These are phyloP conservation scores for Meloidogyne chitwoodi DNA, from an alignment of 1,140 invertebrate species.

Conservation along the genomic window DNA sequence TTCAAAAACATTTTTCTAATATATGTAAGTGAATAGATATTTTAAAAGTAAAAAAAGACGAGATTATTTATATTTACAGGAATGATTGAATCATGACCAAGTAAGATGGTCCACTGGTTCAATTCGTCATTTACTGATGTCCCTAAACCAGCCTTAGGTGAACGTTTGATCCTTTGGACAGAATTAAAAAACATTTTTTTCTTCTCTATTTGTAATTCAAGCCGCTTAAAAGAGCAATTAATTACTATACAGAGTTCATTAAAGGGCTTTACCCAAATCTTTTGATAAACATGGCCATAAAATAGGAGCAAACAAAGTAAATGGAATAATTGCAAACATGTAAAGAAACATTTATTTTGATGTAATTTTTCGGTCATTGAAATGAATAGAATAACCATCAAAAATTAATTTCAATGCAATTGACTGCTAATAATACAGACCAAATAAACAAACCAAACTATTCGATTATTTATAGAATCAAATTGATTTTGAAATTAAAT, in stretches of 20 bases:
- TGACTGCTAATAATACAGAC: not conserved
- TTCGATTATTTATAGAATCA: not conserved
- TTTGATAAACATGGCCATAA: slow-evolving; percentile 10
- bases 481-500: not conserved
- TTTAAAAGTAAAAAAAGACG: slow-evolving; percentile 1
- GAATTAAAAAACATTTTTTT: not conserved
- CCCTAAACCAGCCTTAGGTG: not conserved
- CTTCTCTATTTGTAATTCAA: slow-evolving; percentile 4
- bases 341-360: not conserved
- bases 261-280: not conserved
- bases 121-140: slow-evolving; percentile 33
- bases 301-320: slow-evolving; percentile 9
- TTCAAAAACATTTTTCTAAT: slow-evolving; percentile 57
- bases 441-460: not conserved
- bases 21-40: not conserved
- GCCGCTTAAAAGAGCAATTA: not conserved
- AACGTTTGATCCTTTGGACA: not conserved
- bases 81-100: slow-evolving; percentile 59
- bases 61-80: slow-evolving; percentile 32
- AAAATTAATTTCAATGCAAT: not conserved
- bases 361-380: not conserved
- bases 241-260: not conserved
- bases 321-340: not conserved
- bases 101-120: slow-evolving; percentile 53
- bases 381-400: not conserved